Percentiles rank a stretch among this genome's conserved stretches.
phyloP scores from a whole-genome alignment of 2,888 invertebrate genomes.

The Drosophila kokeensis region DNA sequence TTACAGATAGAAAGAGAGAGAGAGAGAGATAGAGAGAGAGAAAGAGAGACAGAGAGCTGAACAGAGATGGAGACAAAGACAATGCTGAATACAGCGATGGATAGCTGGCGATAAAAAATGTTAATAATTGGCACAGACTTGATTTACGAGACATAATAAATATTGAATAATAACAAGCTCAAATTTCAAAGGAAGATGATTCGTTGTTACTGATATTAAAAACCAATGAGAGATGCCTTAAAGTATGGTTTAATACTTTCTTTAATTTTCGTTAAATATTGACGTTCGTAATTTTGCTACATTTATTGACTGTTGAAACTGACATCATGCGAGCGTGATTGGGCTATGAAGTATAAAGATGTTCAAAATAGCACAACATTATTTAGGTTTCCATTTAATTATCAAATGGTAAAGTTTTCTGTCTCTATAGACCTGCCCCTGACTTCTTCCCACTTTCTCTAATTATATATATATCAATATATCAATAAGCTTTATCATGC shows the following conservation, averaged over 20 bases:
- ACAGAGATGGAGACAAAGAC: neutral
- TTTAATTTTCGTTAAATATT: neutral
- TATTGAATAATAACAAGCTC: conserved; percentile 3
- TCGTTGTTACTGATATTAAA: neutral
- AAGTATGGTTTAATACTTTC: neutral
- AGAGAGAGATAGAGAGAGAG: conserved; percentile 2
- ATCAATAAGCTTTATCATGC: neutral
- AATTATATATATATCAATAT: neutral
- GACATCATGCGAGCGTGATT: neutral
- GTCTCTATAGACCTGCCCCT: too few species aligned
- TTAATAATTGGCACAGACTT: conserved; percentile 63
- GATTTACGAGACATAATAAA: conserved; percentile 32
- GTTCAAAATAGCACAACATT: neutral
- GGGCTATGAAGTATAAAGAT: neutral
- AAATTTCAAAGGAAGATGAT: neutral
- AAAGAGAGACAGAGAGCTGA: neutral
- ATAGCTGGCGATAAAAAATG: conserved; percentile 60
- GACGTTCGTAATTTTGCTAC: neutral
- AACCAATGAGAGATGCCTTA: neutral
- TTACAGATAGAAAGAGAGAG: neutral
- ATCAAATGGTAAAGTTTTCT: neutral
- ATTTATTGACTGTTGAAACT: neutral
- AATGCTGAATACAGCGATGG: conserved; percentile 48
- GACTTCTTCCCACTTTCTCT: neutral
- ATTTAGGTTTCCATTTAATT: neutral